Conservation (phyloP, 2,113 vertebrate species). For the Eira barbara region DNA sequence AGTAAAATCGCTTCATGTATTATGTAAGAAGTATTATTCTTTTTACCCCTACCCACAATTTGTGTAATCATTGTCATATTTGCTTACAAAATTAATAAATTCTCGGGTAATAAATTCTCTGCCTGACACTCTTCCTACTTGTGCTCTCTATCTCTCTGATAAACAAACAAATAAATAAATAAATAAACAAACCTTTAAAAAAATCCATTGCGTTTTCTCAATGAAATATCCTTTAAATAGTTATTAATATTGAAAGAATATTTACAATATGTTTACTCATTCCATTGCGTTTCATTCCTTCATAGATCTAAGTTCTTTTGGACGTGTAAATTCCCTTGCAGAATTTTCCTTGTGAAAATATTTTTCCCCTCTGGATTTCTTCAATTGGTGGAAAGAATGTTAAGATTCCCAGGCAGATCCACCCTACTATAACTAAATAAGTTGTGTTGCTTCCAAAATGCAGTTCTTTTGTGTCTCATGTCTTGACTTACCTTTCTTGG, state of each 20-base stretch:
- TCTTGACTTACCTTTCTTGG: neutral
- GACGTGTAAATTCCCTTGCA: neutral
- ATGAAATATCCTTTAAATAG: neutral
- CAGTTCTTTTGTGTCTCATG: neutral
- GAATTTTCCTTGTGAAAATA: neutral
- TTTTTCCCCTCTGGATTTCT: neutral
- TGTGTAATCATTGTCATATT: neutral
- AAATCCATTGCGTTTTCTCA: neutral
- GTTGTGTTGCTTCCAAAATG: neutral
- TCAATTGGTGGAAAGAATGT: neutral
- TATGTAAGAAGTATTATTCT: neutral
- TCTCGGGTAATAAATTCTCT: too few species aligned
- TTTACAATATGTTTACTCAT: neutral
- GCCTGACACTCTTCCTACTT: too few species aligned
- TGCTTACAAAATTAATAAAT: neutral
- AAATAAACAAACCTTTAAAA: too few species aligned
- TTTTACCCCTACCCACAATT: neutral
- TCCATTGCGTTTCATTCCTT: neutral
- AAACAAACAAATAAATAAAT: too few species aligned
- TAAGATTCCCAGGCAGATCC: neutral
- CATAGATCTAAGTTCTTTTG: neutral
- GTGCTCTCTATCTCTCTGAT: too few species aligned
- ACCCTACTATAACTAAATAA: neutral
- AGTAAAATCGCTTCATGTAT: neutral
- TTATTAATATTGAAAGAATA: neutral